Evolutionary conservation across 2,113 vertebrate species (phyloP).

Genomic region (Elgaria multicarinata): DNA sequence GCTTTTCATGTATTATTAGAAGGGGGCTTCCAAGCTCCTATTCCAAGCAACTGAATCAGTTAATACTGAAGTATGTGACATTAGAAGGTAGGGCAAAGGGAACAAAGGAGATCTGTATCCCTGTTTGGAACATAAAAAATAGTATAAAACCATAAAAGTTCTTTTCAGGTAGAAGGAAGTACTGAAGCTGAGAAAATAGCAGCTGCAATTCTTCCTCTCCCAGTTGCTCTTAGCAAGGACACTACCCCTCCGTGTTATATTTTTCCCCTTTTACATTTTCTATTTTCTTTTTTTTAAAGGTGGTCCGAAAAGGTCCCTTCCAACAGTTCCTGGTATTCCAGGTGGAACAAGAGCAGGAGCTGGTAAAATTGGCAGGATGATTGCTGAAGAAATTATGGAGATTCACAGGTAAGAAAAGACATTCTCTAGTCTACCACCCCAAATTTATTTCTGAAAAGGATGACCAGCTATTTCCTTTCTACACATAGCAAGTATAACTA

Average conservation of each 20-base stretch:
- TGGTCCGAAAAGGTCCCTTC: slow-evolving; percentile 88
- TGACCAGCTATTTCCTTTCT: neutral
- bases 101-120: neutral
- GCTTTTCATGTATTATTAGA: neutral
- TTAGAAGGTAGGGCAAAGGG: neutral
- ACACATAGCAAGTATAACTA: neutral
- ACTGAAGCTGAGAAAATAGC: neutral
- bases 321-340: slow-evolving; percentile 94
- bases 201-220: neutral
- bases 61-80: neutral
- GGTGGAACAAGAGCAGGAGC: slow-evolving; percentile 96
- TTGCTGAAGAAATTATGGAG: slow-evolving; percentile 99
- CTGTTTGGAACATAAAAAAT: neutral
- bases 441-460: neutral
- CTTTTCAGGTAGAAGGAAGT: neutral
- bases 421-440: neutral
- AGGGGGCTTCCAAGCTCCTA: neutral
- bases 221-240: too few relatives aligned
- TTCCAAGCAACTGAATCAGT: neutral
- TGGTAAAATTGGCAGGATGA: slow-evolving; percentile 98
- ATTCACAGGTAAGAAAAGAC: slow-evolving; percentile 91
- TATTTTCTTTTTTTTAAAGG: slow-evolving; percentile 70
- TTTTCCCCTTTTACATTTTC: neutral
- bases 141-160: neutral
- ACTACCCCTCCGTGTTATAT: neutral